phyloP scores from a whole-genome alignment of 1,140 invertebrate genomes.

The Pteromalus puparum region DNA sequence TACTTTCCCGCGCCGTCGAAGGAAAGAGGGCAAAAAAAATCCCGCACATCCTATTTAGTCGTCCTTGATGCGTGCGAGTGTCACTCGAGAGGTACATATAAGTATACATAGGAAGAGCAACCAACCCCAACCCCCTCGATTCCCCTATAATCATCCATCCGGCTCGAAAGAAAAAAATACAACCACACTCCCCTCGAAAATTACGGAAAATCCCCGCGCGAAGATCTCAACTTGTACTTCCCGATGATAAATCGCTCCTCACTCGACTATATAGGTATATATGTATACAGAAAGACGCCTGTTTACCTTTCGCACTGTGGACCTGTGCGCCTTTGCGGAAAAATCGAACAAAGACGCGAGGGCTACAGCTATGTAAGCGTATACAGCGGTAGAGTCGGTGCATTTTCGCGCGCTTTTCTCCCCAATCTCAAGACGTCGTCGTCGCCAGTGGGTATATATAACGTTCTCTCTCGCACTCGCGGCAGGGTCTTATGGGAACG shows the following conservation, averaged over 20 bases:
- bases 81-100: background rate
- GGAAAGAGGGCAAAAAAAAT: too few species aligned
- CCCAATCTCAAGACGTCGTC: slow-evolving; percentile 7
- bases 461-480: background rate
- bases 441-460: background rate
- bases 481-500: slow-evolving; percentile 28
- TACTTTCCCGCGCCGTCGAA: too few species aligned
- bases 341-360: background rate
- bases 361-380: too few species aligned
- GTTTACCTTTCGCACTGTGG: too few species aligned
- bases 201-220: background rate
- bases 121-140: background rate
- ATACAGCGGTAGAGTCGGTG: background rate
- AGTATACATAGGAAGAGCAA: background rate
- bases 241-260: background rate
- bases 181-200: background rate
- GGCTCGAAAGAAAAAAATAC: background rate
- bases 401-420: slow-evolving; percentile 18
- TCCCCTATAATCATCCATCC: background rate
- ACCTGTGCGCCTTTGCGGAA: background rate
- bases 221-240: background rate
- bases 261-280: background rate
- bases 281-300: too few species aligned
- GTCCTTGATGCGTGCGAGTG: too few species aligned
- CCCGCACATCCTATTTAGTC: too few species aligned